These are phyloP conservation scores for Halcyon chelicuti DNA, from an alignment of 2,797 vertebrate species.

Conservation along the genomic window DNA sequence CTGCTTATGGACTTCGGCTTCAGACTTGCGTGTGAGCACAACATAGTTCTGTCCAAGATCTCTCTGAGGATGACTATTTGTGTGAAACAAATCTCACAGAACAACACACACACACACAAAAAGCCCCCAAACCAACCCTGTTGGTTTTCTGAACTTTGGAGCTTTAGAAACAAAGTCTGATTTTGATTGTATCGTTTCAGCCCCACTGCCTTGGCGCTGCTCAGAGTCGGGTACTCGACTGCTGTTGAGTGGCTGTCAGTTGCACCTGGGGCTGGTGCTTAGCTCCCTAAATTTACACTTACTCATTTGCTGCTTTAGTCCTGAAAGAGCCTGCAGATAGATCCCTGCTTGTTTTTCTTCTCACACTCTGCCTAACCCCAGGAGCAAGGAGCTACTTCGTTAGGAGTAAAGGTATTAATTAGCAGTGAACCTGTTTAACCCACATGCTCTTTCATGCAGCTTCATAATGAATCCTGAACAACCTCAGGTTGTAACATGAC, in stretches of 20 bases:
- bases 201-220: neutral
- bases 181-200: neutral
- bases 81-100: neutral
- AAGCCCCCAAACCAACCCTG: too few relatives aligned
- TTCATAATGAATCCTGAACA: conserved; percentile 60
- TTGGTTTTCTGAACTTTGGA: neutral
- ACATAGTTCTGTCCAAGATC: rapidly evolving
- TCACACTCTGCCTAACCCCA: conserved; percentile 14
- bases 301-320: neutral
- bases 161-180: neutral
- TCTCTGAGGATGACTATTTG: neutral
- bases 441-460: conserved; percentile 22
- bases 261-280: neutral
- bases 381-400: conserved; percentile 10
- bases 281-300: neutral
- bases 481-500: conserved; percentile 10
- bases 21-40: neutral
- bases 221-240: rapidly evolving
- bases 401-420: conserved; percentile 54
- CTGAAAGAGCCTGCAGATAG: neutral
- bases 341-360: conserved; percentile 42
- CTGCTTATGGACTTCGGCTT: neutral
- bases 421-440: conserved; percentile 33
- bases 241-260: rapidly evolving
- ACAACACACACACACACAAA: neutral